Evolutionary conservation across 2,888 invertebrate species (phyloP).

Genomic region (Cephus pulcher): DNA sequence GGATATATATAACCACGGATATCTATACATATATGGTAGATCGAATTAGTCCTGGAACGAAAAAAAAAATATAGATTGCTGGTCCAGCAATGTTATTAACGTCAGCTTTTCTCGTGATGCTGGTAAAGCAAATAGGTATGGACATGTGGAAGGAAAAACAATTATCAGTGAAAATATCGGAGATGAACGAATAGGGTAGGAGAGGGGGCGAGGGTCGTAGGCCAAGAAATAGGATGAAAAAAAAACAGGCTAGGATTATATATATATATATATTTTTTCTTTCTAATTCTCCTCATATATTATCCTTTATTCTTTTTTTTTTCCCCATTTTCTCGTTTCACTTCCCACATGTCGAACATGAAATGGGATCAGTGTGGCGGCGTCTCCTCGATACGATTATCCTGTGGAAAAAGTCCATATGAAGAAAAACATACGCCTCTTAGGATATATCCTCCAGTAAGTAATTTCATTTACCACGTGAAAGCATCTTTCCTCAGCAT

Average conservation of each 20-base stretch:
- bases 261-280: no score
- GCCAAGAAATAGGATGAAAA: no score
- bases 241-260: no score
- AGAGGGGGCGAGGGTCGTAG: no score
- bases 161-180: neutral
- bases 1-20: neutral
- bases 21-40: neutral
- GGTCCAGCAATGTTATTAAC: neutral
- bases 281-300: no score
- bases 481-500: neutral
- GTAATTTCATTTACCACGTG: constrained; percentile 5
- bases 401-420: neutral
- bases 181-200: neutral
- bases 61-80: neutral
- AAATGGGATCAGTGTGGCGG: no score
- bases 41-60: neutral
- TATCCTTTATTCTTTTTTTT: neutral
- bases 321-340: no score
- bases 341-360: no score
- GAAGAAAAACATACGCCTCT: neutral
- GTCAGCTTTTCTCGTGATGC: neutral
- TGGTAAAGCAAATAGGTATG: neutral
- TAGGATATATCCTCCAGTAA: neutral
- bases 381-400: neutral
- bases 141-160: neutral